Base-by-base conservation (phyloP, 2,113 vertebrate species). In the Ptilorrhoa leucosticta region DNA sequence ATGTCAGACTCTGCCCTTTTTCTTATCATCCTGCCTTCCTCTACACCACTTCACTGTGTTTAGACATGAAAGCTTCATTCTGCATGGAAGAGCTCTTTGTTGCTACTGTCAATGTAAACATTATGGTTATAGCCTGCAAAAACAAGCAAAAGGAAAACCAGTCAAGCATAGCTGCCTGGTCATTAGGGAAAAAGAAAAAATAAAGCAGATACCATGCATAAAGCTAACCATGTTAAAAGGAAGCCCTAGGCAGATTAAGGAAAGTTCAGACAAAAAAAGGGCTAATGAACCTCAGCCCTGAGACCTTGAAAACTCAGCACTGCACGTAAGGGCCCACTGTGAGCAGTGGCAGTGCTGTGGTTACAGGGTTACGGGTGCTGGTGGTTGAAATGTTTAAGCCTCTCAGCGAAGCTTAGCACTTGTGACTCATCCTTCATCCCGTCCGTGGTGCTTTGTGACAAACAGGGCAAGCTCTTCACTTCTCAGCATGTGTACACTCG, bases 301-400 rank as follows among this genome's bases (percentile, higher is more conserved):
- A 75, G 70, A 81, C 23, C 44, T 8, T 64, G 53, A 31, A 82
- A 91, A 68, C 11, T 63, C 68, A 79, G 39, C 27, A 66, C 11
- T 0, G 1, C 30, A 37, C 0, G 1, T 30, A 73, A 37, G 0
- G 3, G 27, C 23, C 42, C 2, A 0, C n/a, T 63, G 22, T 0
- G 3, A 84, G 61, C 44, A 5, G 75, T 1, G 15, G 11, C 11
- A 31, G 39, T 31, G 47, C 65, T 7, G 21, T 75, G 54, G 23
- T 61, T 30, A 84, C 56, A 54, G 70, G 53, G 57, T 75, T 53
- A 9, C 8, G 54, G 30, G 51, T 54, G 73, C 44, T 71, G 35
- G 15, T 51, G 19, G 22, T 45, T 57, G 35, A 51, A 48, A 94
- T 9, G 22, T 28, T 92, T 71, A 79, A 76, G 53, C 83, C 31